Base-by-base conservation (phyloP, 2,888 invertebrate species). In the Meganola albula region DNA sequence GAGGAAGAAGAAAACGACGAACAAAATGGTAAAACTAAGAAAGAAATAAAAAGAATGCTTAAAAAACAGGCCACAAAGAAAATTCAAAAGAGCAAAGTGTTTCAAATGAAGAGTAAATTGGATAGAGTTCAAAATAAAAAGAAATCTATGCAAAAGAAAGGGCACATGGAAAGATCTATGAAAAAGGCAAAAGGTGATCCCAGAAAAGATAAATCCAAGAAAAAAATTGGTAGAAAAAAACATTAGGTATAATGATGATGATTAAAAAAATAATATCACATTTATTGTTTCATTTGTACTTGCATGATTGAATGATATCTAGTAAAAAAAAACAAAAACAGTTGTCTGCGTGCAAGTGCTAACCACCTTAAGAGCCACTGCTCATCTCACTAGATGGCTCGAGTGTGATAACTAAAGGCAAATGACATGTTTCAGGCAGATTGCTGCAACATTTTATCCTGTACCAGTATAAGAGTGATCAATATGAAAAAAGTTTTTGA, bases 41-140 rank as follows among this genome's bases (percentile, higher is more conserved):
- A 91, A 65, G 91, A 93, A 53, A 72, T 94, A 1, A 92, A 93
- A 55, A 90, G 85, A 52, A 76, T 90, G 40, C 82, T 93, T 5
- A 92, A 92, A 55, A 89, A 90, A 44, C 90, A 92, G 63, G 92
- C 93, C 0, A 87, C 91, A 0, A 91, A 91, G 54, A 90, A 90
- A 62, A 87, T 94, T 9, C 90, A 93, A 58, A 92, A 92, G 48
- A 94, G 93, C 60, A 93, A 92, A 86, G 88, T 89, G 1, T 94
- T 92, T 57, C 91, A 92, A 77, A 88, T 88, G 74, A 93, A 94
- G 60, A 91, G 90, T 50, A 91, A 90, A 64, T 58, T 93, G 12
- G 93, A 93, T 40, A 88, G 89, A 44, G 77, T 87, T 28, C 90
- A 90, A 48, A 93, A 93, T 61, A 91, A 88, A 52, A 93, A 92